Evolutionary conservation across 2,888 invertebrate species (phyloP), one percentile per base, ranked within the genome.

Genomic region (Troglohyphantes excavatus): DNA sequence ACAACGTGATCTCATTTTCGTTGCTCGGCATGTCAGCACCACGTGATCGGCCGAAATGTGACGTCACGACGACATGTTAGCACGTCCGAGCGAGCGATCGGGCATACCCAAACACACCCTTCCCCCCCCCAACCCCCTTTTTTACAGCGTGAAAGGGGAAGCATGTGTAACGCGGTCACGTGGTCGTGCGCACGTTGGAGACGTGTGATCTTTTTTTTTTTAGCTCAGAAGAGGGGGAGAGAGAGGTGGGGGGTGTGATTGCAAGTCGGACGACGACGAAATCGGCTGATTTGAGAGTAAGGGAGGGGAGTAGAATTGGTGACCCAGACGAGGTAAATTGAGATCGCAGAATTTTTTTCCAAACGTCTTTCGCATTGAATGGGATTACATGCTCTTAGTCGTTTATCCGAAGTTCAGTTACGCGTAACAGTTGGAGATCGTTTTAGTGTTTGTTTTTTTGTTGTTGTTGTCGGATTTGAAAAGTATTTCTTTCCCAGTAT

Each of bases 1-100:
- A 19, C 88, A 89, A 83, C 88, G 88, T 89, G 88, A 89, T 89
- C 88, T 89, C 88, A 89, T 89, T 89, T 75, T 89, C 75, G 59
- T 76, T 89, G 68, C 70, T 23, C 67, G 65, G 46, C 84, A 65
- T 73, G 83, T 43, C 46, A 21, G 17, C 29, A n/a, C 43, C 68
- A 5, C 29, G 39, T 67, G 68, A 67, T 63, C 63, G 83, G 72
- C 61, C 63, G 72, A 23, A 65, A 84, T 84, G 53, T 86, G 86
- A 86, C 86, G 86, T 86, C 86, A 86, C 68, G 43, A 2, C 27
- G 68, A 73, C 83, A 83, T 43, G 78, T 63, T 79, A 27, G 86
- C 86, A 86, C 86, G 86, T 86, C 86, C 70, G 72, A 17, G 59
- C 59, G 67, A 59, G 76, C 27, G 75, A 65, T 53, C 76, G 76